Evolutionary conservation across 2,113 vertebrate genomes (phyloP).

Genomic region (Anoura caudifer): DNA sequence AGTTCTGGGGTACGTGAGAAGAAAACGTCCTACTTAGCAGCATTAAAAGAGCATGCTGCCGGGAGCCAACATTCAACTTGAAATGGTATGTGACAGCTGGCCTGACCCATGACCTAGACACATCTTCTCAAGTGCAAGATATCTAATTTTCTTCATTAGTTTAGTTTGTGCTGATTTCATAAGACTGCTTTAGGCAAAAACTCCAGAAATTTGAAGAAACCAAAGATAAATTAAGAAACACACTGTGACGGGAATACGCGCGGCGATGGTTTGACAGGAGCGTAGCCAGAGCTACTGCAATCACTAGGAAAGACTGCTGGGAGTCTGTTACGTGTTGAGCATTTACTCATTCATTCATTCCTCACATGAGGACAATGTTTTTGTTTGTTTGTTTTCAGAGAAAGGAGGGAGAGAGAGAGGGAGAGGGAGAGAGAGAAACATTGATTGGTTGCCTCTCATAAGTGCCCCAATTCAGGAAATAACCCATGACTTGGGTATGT

Average conservation of each 20-base stretch:
- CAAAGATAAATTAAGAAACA: background rate
- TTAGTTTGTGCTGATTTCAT: background rate
- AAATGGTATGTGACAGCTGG: background rate
- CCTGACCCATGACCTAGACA: background rate
- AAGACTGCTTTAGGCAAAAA: background rate
- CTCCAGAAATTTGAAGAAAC: background rate
- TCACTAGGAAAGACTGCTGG: background rate
- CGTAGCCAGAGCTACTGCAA: background rate
- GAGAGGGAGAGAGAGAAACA: too few species aligned
- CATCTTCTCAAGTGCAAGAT: background rate
- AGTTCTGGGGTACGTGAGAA: constrained; percentile 25
- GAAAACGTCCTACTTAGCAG: constrained; percentile 31
- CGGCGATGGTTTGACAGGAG: background rate
- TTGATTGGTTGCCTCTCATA: too few species aligned
- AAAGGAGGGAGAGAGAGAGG: too few species aligned
- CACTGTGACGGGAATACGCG: background rate
- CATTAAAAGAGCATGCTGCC: background rate
- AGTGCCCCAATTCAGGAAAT: too few species aligned
- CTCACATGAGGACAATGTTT: too few species aligned
- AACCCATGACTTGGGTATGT: too few species aligned
- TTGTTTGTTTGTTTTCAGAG: too few species aligned
- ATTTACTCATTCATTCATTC: too few species aligned
- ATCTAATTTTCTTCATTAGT: background rate
- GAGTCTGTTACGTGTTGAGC: background rate
- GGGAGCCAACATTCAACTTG: background rate